These are phyloP conservation scores for Apocrypta bakeri DNA, from an alignment of 1,140 invertebrate genomes.

Conservation along the genomic window DNA sequence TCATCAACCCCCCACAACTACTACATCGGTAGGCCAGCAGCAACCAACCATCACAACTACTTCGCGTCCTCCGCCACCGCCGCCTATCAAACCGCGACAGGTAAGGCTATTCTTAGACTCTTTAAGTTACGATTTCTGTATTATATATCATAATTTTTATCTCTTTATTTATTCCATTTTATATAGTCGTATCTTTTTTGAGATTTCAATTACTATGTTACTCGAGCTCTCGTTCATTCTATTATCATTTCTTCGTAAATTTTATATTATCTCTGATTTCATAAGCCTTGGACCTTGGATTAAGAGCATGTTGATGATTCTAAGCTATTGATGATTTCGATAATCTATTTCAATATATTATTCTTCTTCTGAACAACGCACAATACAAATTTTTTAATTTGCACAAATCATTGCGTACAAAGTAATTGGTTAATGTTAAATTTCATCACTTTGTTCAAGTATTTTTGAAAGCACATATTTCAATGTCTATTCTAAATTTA, in stretches of 20 bases:
- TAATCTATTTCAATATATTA: background rate
- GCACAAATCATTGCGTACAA: background rate
- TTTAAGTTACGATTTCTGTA: background rate
- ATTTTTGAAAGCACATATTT: background rate
- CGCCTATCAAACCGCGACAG: slow-evolving; percentile 83
- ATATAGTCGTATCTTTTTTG: slow-evolving; percentile 17
- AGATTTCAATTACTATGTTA: slow-evolving; percentile 1
- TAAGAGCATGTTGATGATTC: slow-evolving; percentile 19
- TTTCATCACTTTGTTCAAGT: background rate
- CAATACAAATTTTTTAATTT: background rate
- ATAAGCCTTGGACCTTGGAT: slow-evolving; percentile 31
- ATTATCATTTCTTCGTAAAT: background rate
- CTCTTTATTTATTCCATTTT: slow-evolving; percentile 4
- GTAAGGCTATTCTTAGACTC: slow-evolving; percentile 58
- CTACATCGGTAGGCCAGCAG: slow-evolving; percentile 72
- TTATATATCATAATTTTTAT: background rate
- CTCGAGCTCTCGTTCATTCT: background rate
- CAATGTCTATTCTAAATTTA: background rate
- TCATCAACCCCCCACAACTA: slow-evolving; percentile 72
- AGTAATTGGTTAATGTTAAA: background rate
- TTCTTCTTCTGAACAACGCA: background rate
- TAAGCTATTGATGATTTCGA: background rate
- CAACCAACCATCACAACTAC: slow-evolving; percentile 73
- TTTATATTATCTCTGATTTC: background rate
- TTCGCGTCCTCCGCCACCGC: slow-evolving; percentile 80